Percentiles rank a stretch among this genome's conserved stretches.
These are phyloP conservation scores for Tanypteryx hageni DNA, from an alignment of 2,888 invertebrate genomes.

Conservation along the genomic window DNA sequence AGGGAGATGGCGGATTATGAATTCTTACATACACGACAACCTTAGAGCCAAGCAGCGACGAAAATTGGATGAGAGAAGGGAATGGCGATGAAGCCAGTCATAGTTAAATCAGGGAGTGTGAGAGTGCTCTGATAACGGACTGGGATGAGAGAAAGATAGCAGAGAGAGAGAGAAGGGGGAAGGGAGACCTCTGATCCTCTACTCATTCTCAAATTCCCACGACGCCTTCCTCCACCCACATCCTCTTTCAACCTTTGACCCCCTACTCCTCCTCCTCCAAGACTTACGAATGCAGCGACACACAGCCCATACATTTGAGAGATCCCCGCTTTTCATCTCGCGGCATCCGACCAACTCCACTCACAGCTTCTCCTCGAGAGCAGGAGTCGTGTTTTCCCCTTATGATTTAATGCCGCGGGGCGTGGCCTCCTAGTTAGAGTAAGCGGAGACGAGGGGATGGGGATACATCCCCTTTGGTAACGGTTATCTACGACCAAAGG, in stretches of 20 bases:
- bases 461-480: not conserved
- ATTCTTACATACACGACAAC: not conserved
- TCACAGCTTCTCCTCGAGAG: not conserved
- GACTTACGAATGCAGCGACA: slow-evolving; percentile 54
- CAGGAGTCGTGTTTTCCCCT: slow-evolving; percentile 42
- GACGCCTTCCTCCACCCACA: slow-evolving; percentile 14
- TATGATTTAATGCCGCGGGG: slow-evolving; percentile 55
- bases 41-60: not conserved
- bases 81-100: slow-evolving; percentile 34
- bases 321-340: slow-evolving; percentile 42
- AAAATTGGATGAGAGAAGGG: slow-evolving; percentile 35
- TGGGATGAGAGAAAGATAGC: slow-evolving; percentile 18
- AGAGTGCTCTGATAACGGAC: slow-evolving; percentile 22
- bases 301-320: slow-evolving; percentile 54
- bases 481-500: slow-evolving; percentile 17
- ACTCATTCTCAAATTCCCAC: not conserved
- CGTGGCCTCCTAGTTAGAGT: slow-evolving; percentile 34
- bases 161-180: slow-evolving; percentile 8
- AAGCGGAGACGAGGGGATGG: not conserved
- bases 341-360: slow-evolving; percentile 34
- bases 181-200: not conserved
- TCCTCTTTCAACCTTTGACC: not conserved
- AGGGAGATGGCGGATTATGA: not conserved
- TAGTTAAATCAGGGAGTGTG: slow-evolving; percentile 53
- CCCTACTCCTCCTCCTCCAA: not conserved